These are phyloP conservation scores for Allobates femoralis DNA, from an alignment of 2,797 vertebrate genomes.

Conservation along the genomic window DNA sequence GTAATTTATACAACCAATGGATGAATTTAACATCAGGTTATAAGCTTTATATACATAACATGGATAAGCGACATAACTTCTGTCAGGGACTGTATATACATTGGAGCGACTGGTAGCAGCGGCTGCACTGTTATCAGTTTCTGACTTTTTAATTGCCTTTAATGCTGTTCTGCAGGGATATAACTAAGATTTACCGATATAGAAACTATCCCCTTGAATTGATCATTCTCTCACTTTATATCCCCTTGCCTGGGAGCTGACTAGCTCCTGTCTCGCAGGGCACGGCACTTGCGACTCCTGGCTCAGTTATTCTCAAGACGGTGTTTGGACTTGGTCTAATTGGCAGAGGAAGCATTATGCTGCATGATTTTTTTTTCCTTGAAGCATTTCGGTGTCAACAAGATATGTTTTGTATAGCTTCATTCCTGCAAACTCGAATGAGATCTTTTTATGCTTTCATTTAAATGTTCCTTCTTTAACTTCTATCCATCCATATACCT, in stretches of 20 bases:
- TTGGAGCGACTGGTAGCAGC: neutral
- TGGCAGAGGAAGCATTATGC: conserved; percentile 52
- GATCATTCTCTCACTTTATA: conserved; percentile 16
- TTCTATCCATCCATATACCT: neutral
- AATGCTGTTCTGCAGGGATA: neutral
- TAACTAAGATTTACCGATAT: conserved; percentile 16
- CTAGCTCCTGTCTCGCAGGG: conserved; percentile 42
- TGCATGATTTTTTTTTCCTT: conserved; percentile 56
- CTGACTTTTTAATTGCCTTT: neutral
- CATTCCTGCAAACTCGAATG: conserved; percentile 60
- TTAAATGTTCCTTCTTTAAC: conserved; percentile 38
- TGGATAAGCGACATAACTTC: too few species aligned
- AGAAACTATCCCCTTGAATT: conserved; percentile 4
- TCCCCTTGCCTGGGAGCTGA: neutral
- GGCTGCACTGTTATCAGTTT: neutral
- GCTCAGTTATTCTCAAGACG: conserved; percentile 33
- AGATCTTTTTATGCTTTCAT: conserved; percentile 42
- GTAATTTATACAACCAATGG: too few species aligned
- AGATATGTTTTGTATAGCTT: conserved; percentile 50
- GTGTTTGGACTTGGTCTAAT: conserved; percentile 61
- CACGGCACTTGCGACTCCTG: conserved; percentile 14
- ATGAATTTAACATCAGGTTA: too few species aligned
- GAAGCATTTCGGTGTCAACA: conserved; percentile 31
- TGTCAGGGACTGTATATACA: neutral
- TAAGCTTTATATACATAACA: too few species aligned